These are phyloP conservation scores for Epistrophe grossulariae DNA, from an alignment of 2,888 invertebrate species.

Conservation along the genomic window DNA sequence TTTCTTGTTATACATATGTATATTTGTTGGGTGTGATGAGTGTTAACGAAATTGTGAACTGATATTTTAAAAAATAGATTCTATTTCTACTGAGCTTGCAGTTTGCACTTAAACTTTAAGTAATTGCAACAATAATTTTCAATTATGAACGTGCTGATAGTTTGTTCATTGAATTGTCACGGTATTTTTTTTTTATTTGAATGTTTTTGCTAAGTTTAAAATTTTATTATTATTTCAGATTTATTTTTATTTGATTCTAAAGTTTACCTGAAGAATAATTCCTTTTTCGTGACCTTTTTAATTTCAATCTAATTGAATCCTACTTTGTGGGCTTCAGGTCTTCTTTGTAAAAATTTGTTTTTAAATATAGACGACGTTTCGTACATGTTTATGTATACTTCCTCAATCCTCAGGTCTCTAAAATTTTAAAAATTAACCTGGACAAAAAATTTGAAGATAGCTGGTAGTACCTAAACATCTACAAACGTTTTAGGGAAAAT, in stretches of 20 bases:
- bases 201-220: not conserved
- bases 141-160: conserved; percentile 44
- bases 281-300: too few species aligned
- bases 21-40: not conserved
- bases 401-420: too few species aligned
- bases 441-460: too few species aligned
- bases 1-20: not conserved
- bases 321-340: too few species aligned
- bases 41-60: conserved; percentile 28
- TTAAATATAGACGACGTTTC: too few species aligned
- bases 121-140: conserved; percentile 40
- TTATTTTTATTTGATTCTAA: not conserved
- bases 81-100: conserved; percentile 17
- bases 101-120: conserved; percentile 10
- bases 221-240: not conserved
- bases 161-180: conserved; percentile 38
- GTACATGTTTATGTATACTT: too few species aligned
- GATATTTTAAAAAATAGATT: conserved; percentile 35
- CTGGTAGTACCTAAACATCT: too few species aligned
- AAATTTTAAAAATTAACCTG: too few species aligned
- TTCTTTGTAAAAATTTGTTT: too few species aligned
- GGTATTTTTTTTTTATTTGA: not conserved
- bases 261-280: not conserved
- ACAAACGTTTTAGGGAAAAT: too few species aligned
- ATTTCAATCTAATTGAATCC: too few species aligned